Evolutionary conservation across 2,797 vertebrate species (phyloP).

Genomic region (Tapirus indicus): DNA sequence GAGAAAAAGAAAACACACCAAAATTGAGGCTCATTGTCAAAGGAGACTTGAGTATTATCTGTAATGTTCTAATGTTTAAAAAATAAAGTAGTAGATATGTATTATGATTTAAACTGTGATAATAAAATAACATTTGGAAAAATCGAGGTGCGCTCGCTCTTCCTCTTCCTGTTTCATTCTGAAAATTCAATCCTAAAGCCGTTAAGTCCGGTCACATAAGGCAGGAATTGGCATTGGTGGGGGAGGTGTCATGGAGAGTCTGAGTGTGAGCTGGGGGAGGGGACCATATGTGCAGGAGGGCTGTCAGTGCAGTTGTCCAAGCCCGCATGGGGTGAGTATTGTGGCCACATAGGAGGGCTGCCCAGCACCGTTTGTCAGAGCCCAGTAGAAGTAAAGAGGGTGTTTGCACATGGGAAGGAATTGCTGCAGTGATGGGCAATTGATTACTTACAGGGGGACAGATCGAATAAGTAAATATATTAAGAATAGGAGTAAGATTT

Average conservation of each 20-base stretch:
- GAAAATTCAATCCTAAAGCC: background rate
- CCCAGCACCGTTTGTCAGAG: background rate
- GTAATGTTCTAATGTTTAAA: background rate
- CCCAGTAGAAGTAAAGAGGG: background rate
- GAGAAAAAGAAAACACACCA: background rate
- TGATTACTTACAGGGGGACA: background rate
- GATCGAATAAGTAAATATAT: background rate
- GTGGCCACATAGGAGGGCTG: background rate
- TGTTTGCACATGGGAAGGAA: background rate
- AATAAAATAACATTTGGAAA: background rate
- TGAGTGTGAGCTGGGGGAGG: background rate
- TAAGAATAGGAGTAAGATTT: background rate
- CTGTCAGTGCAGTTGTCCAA: background rate
- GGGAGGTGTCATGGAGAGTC: background rate
- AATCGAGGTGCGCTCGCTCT: background rate
- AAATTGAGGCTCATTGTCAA: background rate
- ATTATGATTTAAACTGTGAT: background rate
- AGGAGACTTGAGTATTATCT: background rate
- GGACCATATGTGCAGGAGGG: no score
- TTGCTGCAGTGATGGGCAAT: background rate
- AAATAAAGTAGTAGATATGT: background rate
- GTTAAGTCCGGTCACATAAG: background rate
- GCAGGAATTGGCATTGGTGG: background rate
- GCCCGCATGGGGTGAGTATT: background rate
- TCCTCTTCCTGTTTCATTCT: background rate